A percentile compares a stretch with the other conserved stretches of the same genome.
phyloP scores from a whole-genome alignment of 1,140 invertebrate genomes.

The Heliothis virescens region DNA sequence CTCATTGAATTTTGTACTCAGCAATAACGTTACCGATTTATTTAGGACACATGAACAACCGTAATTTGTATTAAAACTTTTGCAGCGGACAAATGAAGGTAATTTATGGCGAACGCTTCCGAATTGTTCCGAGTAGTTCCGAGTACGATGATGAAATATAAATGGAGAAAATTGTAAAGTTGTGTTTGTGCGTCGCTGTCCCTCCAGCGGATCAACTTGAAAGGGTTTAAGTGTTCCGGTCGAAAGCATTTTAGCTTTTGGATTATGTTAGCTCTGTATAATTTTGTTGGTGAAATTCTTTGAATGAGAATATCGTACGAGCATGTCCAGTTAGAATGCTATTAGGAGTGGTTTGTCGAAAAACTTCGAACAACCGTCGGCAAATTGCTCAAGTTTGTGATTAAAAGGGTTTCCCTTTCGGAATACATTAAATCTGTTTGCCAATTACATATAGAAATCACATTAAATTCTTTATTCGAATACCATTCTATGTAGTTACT shows the following conservation, averaged over 20 bases:
- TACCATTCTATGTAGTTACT: too few species aligned
- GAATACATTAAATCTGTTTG: not conserved
- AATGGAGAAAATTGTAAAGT: slow-evolving; percentile 47
- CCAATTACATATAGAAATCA: too few species aligned
- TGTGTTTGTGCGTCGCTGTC: slow-evolving; percentile 40
- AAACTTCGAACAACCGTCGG: slow-evolving; percentile 5
- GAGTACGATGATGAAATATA: slow-evolving; percentile 44
- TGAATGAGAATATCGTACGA: slow-evolving; percentile 6
- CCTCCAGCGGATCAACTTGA: slow-evolving; percentile 44
- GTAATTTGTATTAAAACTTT: slow-evolving; percentile 47
- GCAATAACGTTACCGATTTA: slow-evolving; percentile 24
- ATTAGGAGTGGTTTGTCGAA: slow-evolving; percentile 13
- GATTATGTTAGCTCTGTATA: slow-evolving; percentile 36
- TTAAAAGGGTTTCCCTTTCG: not conserved
- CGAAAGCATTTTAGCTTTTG: slow-evolving; percentile 49
- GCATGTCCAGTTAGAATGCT: slow-evolving; percentile 8
- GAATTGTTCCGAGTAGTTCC: slow-evolving; percentile 29
- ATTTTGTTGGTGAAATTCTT: slow-evolving; percentile 42
- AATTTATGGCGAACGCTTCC: slow-evolving; percentile 33
- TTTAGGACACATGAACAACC: slow-evolving; percentile 31
- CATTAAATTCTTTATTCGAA: too few species aligned
- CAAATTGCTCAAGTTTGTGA: slow-evolving; percentile 5
- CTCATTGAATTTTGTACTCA: slow-evolving; percentile 31
- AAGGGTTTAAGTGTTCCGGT: slow-evolving; percentile 49
- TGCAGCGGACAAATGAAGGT: slow-evolving; percentile 40